Evolutionary conservation across 53 echinoderm and acorn worm genomes (phyloP), one percentile per base, ranked within the genome.

Genomic region (Patiria pectinifera): DNA sequence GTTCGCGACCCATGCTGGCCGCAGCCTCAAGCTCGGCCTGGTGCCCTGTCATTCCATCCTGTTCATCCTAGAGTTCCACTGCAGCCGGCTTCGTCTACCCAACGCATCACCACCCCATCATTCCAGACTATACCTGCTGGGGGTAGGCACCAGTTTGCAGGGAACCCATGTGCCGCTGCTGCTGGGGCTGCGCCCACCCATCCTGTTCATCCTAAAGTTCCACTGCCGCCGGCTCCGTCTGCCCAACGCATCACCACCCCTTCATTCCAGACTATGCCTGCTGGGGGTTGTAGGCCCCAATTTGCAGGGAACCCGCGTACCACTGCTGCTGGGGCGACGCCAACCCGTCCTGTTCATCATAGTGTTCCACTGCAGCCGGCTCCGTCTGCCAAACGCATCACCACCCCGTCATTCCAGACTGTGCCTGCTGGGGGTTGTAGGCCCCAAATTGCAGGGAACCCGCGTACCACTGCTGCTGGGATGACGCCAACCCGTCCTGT

Each of bases 1-100:
- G 96, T 97, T 59, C 94, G 97, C 82, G 95, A 97, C 81, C 97
- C 95, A 62, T 76, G 97, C 13, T 97, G 97, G 97, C 93, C 95
- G 2, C 84, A 88, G 83, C 87, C 89, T 22, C 83, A 77, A 26
- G 83, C 82, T 7, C 48, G 92, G 61, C 92, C 88, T 13, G 89
- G 94, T 59, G 80, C 78, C 43, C 88, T 92, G 14, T 80, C 78
- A 4, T 96, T 94, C 95, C 95, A 95, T 91, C 53, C 95, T n/a
- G n/a, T n/a, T n/a, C n/a, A n/a, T n/a, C n/a, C n/a, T n/a, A n/a
- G n/a, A n/a, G n/a, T n/a, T n/a, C n/a, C n/a, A n/a, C n/a, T n/a
- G n/a, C n/a, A n/a, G n/a, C 35, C 35, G 53, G 6, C 96, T 59
- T 93, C 96, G 2, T 93, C 92, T 76, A 94, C 87, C 26, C 95